Conservation (phyloP, 2,113 vertebrate species). For the Chelonoidis abingdonii region DNA sequence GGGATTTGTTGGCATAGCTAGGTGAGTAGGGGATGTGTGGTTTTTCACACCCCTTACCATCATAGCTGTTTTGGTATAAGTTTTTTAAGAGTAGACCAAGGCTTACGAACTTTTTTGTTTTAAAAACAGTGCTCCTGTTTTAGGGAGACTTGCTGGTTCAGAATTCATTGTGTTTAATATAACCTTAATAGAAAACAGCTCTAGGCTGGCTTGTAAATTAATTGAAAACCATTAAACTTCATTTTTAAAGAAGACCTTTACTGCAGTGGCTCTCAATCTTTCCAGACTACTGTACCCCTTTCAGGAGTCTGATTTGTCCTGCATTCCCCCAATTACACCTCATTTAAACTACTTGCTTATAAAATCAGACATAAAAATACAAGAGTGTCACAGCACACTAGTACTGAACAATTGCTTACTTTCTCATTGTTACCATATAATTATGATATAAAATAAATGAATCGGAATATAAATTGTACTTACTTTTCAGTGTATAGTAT, state of each 20-base stretch:
- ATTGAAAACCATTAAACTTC: not conserved
- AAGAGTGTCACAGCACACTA: too few relatives aligned
- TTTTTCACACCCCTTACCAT: not conserved
- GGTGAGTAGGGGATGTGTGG: not conserved
- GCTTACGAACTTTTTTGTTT: fast-evolving
- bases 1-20: not conserved
- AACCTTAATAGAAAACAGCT: not conserved
- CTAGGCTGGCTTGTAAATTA: not conserved
- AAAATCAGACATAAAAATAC: too few relatives aligned
- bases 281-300: too few relatives aligned
- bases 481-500: too few relatives aligned
- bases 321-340: too few relatives aligned
- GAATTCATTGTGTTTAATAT: not conserved
- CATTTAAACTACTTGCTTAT: too few relatives aligned
- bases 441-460: too few relatives aligned
- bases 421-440: too few relatives aligned
- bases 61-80: not conserved
- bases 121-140: not conserved
- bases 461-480: too few relatives aligned
- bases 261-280: not conserved
- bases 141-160: not conserved
- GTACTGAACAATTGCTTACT: too few relatives aligned
- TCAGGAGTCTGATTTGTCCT: too few relatives aligned
- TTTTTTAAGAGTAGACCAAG: not conserved
- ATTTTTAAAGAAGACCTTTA: not conserved